Percentiles rank a stretch among this genome's conserved stretches.
phyloP scores from a whole-genome alignment of 2,888 invertebrate species.

The Cheilosia impressa region DNA sequence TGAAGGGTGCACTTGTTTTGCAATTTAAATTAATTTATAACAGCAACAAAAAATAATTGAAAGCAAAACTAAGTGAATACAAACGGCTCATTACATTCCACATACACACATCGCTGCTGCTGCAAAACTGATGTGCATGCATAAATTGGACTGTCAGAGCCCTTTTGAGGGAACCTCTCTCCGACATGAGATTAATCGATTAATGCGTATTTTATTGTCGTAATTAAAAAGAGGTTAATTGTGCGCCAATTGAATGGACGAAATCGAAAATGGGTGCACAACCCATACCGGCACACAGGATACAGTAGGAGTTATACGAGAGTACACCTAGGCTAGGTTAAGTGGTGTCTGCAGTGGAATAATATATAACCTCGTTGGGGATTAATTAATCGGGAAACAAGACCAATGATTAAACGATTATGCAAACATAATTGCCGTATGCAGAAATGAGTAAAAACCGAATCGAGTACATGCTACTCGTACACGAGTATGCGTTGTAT shows the following conservation, averaged over 20 bases:
- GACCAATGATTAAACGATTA: slow-evolving; percentile 61
- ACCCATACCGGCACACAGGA: not conserved
- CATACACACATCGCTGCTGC: not conserved
- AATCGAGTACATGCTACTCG: not conserved
- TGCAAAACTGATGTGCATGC: not conserved
- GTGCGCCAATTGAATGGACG: slow-evolving; percentile 15
- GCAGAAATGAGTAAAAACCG: not conserved
- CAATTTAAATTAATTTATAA: slow-evolving; percentile 7
- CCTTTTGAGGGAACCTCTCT: slow-evolving; percentile 22
- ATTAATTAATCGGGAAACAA: slow-evolving; percentile 50
- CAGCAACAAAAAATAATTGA: not conserved
- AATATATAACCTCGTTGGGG: slow-evolving; percentile 24
- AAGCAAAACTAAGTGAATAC: slow-evolving; percentile 45
- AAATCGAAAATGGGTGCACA: not conserved
- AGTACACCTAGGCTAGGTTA: slow-evolving; percentile 1
- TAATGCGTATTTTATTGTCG: slow-evolving; percentile 41
- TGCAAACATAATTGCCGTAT: slow-evolving; percentile 44
- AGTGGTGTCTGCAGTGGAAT: not conserved
- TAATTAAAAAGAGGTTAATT: slow-evolving; percentile 65
- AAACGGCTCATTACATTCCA: slow-evolving; percentile 42
- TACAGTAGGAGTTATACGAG: not conserved
- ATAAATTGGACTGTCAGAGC: slow-evolving; percentile 9
- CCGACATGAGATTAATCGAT: slow-evolving; percentile 44
- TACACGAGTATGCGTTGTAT: not conserved
- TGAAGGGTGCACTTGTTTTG: slow-evolving; percentile 19